Percentiles rank a stretch among this genome's conserved stretches.
phyloP scores from a whole-genome alignment of 1,140 invertebrate genomes.

The Drosophila leontia region DNA sequence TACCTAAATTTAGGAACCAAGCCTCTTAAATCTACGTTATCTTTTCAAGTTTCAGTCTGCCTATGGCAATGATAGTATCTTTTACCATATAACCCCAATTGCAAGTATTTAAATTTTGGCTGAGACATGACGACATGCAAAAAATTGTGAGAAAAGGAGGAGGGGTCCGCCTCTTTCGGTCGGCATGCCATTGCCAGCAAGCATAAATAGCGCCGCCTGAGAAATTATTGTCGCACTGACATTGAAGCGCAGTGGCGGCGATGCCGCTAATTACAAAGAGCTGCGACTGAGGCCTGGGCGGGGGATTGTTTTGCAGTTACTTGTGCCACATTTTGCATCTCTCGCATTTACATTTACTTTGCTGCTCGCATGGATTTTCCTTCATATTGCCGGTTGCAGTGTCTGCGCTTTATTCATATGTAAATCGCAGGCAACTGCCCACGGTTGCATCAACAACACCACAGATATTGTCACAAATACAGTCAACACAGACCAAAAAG shows the following conservation, averaged over 20 bases:
- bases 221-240: constrained; percentile 81
- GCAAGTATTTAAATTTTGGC: constrained; percentile 52
- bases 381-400: constrained; percentile 32
- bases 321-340: constrained; percentile 78
- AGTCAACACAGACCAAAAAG: neutral
- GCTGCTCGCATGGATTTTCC: constrained; percentile 15
- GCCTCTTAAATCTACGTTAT: neutral
- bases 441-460: constrained; percentile 42
- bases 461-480: constrained; percentile 36
- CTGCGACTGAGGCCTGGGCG: neutral
- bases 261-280: constrained; percentile 72
- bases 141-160: constrained; percentile 3
- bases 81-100: constrained; percentile 28
- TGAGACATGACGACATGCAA: constrained; percentile 10
- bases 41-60: neutral
- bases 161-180: constrained; percentile 1
- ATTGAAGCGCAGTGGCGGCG: constrained; percentile 61
- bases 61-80: neutral
- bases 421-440: constrained; percentile 47
- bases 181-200: constrained; percentile 20
- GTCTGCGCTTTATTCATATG: constrained; percentile 38
- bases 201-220: constrained; percentile 64
- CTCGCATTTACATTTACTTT: constrained; percentile 58
- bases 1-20: no score
- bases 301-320: constrained; percentile 59